Percentiles rank a stretch among this genome's conserved stretches.
Evolutionary conservation across 2,113 vertebrate species (phyloP).

Genomic region (Pteruthius melanotis): DNA sequence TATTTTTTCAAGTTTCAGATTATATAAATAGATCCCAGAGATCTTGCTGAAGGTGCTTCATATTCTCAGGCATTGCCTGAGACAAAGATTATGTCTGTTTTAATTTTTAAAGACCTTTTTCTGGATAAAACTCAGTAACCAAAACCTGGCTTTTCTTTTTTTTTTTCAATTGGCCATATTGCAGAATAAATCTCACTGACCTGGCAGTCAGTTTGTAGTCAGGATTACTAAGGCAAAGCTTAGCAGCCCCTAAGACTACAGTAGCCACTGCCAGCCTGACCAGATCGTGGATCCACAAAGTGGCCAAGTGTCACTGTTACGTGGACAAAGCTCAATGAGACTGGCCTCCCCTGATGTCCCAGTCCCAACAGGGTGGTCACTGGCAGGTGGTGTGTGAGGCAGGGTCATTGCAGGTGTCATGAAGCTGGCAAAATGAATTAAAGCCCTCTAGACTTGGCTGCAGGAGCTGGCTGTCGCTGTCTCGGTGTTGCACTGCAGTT

Average conservation of each 20-base stretch:
- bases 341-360: neutral
- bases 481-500: neutral
- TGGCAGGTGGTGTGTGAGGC: neutral
- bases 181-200: neutral
- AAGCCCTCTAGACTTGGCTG: neutral
- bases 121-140: neutral
- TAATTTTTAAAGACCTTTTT: neutral
- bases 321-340: neutral
- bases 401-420: neutral
- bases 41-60: neutral
- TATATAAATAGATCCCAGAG: conserved; percentile 21
- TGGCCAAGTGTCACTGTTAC: neutral
- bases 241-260: neutral
- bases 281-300: neutral
- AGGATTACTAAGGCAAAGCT: neutral
- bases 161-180: neutral
- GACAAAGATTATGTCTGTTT: neutral
- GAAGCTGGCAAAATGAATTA: neutral
- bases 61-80: neutral
- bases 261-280: neutral
- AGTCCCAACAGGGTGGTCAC: neutral
- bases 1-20: conserved; percentile 22
- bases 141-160: neutral
- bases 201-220: neutral
- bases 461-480: neutral